A percentile compares a stretch with the other conserved stretches of the same genome.
phyloP scores from a whole-genome alignment of 2,113 vertebrate genomes.

The Bombycilla garrulus region DNA sequence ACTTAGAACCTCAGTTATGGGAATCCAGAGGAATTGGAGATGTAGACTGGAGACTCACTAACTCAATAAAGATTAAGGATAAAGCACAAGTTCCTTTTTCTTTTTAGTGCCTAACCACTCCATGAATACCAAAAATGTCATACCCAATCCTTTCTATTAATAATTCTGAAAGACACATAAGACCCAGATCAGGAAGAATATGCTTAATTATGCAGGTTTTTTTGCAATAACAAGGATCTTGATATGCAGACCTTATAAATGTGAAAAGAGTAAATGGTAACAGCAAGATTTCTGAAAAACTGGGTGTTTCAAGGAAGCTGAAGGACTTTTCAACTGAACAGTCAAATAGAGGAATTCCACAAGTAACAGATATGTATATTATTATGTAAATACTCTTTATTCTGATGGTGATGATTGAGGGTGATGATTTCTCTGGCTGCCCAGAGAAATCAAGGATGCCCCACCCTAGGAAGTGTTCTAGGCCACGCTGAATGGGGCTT shows the following conservation, averaged over 20 bases:
- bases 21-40: not conserved
- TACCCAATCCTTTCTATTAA: not conserved
- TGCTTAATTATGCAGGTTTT: not conserved
- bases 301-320: not conserved
- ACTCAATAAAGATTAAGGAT: not conserved
- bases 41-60: not conserved
- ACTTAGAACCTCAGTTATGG: not conserved
- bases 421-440: not conserved
- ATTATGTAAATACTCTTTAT: not conserved
- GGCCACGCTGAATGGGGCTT: not conserved
- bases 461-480: accelerated
- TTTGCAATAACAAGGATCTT: not conserved
- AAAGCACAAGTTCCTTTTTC: not conserved
- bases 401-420: not conserved
- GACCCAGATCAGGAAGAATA: not conserved
- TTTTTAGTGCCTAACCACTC: not conserved
- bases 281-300: not conserved
- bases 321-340: not conserved
- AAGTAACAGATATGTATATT: not conserved
- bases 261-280: not conserved
- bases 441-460: accelerated
- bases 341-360: not conserved
- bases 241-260: not conserved
- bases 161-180: not conserved
- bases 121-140: not conserved